These are phyloP conservation scores for Pristionchus mayeri DNA, from an alignment of 2,888 invertebrate genomes.

Conservation along the genomic window DNA sequence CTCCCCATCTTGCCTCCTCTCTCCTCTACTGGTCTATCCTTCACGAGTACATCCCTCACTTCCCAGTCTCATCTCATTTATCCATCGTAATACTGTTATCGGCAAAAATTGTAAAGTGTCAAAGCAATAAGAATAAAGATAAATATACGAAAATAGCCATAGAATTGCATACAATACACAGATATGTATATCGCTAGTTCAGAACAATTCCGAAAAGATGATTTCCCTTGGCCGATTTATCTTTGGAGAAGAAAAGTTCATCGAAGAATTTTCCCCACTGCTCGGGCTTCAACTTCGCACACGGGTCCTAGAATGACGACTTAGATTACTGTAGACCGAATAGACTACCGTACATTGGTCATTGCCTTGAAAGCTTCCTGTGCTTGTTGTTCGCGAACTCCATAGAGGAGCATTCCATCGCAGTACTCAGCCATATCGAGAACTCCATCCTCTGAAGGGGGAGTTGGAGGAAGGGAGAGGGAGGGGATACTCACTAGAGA, in stretches of 20 bases:
- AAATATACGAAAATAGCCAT: no score
- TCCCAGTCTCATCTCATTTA: background rate
- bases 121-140: slow-evolving; percentile 23
- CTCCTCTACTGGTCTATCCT: background rate
- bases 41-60: slow-evolving; percentile 7
- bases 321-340: background rate
- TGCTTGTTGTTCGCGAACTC: slow-evolving; percentile 60
- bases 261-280: slow-evolving; percentile 69
- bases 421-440: slow-evolving; percentile 74
- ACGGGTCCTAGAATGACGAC: background rate
- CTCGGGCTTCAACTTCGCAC: slow-evolving; percentile 62
- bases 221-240: slow-evolving; percentile 68
- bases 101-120: background rate
- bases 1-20: slow-evolving; percentile 39
- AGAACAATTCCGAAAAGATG: slow-evolving; percentile 68
- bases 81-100: background rate
- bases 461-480: background rate
- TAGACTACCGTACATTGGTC: slow-evolving; percentile 12
- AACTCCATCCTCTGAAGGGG: slow-evolving; percentile 68
- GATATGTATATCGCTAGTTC: slow-evolving; percentile 36
- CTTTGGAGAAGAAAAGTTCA: slow-evolving; percentile 71
- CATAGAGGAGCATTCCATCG: slow-evolving; percentile 75
- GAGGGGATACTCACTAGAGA: slow-evolving; percentile 62
- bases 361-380: slow-evolving; percentile 68
- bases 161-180: no score